phyloP scores from a whole-genome alignment of 2,797 vertebrate genomes.

The Gadopsis bispinosus region DNA sequence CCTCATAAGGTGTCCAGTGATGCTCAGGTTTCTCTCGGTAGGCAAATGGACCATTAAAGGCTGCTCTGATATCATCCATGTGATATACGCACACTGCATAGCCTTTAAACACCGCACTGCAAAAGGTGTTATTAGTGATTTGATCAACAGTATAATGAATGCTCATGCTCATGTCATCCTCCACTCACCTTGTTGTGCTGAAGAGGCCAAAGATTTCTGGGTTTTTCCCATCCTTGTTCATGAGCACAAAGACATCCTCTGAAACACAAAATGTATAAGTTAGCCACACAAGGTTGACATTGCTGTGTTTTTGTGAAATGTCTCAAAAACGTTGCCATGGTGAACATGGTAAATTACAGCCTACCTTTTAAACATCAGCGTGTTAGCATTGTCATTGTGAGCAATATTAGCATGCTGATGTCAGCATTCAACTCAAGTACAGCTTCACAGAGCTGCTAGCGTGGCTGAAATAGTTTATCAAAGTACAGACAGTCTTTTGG shows the following conservation, averaged over 20 bases:
- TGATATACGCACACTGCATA: constrained; percentile 96
- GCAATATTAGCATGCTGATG: neutral
- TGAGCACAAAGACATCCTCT: constrained; percentile 96
- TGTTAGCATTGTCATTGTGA: neutral
- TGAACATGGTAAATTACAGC: neutral
- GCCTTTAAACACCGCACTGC: constrained; percentile 91
- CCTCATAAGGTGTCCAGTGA: constrained; percentile 95
- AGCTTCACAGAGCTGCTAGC: neutral
- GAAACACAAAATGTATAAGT: constrained; percentile 44
- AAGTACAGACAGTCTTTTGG: neutral
- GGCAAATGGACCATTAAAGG: constrained; percentile 95
- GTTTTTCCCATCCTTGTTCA: constrained; percentile 92
- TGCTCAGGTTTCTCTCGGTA: constrained; percentile 94
- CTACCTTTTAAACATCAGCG: neutral
- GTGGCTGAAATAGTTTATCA: neutral
- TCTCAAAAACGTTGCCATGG: neutral
- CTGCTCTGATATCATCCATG: constrained; percentile 94
- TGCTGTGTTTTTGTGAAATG: neutral
- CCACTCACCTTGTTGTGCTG: constrained; percentile 93
- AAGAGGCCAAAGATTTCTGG: constrained; percentile 97
- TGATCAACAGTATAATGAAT: neutral
- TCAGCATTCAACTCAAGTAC: neutral
- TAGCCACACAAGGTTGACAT: neutral
- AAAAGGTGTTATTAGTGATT: constrained; percentile 17
- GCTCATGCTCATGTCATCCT: neutral